These are phyloP conservation scores for Triops longicaudatus DNA, from an alignment of 1,140 invertebrate genomes.

Conservation along the genomic window DNA sequence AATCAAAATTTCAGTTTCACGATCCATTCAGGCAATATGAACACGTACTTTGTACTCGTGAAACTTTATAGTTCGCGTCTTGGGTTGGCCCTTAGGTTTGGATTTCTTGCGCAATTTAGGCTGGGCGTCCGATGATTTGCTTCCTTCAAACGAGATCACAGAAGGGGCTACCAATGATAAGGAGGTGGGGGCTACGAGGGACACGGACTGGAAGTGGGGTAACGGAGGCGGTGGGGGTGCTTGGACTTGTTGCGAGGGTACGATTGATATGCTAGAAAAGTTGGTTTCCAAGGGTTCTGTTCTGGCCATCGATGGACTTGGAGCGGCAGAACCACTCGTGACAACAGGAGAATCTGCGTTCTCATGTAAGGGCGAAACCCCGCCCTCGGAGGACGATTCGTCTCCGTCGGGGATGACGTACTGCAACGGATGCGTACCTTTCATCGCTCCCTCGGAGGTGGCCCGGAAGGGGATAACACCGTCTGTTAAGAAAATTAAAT, in stretches of 20 bases:
- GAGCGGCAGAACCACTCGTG: background rate
- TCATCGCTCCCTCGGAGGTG: conserved; percentile 74
- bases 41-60: conserved; percentile 81
- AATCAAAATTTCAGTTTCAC: background rate
- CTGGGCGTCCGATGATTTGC: conserved; percentile 51
- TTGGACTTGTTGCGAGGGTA: background rate
- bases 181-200: conserved; percentile 24
- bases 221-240: background rate
- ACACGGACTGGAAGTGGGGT: background rate
- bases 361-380: conserved; percentile 39
- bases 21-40: conserved; percentile 1
- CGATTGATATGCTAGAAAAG: background rate
- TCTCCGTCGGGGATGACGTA: conserved; percentile 80
- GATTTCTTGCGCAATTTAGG: conserved; percentile 72
- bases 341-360: conserved; percentile 30
- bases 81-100: conserved; percentile 68
- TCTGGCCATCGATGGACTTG: background rate
- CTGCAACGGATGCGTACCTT: conserved; percentile 70
- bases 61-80: conserved; percentile 89
- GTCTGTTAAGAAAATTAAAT: conserved; percentile 45
- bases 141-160: conserved; percentile 19
- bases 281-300: background rate
- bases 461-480: conserved; percentile 84
- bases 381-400: conserved; percentile 52
- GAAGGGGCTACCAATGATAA: conserved; percentile 25